A percentile compares a stretch with the other conserved stretches of the same genome.
These are phyloP conservation scores for Camponotus vicinus DNA, from an alignment of 1,140 invertebrate species.

Conservation along the genomic window DNA sequence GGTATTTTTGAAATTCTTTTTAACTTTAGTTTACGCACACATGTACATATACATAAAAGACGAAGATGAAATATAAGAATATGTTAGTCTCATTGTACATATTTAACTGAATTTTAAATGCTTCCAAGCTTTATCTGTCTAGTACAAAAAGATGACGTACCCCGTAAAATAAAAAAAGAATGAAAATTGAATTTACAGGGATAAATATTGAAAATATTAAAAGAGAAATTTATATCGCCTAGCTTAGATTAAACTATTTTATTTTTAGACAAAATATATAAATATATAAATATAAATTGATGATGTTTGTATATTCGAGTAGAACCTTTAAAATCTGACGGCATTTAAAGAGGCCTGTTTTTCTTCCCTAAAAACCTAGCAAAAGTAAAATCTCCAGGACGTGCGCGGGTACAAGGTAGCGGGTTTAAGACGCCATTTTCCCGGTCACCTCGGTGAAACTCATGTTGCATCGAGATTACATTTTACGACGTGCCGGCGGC, in stretches of 20 bases:
- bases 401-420: neutral
- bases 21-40: neutral
- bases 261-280: too few relatives aligned
- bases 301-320: too few relatives aligned
- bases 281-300: too few relatives aligned
- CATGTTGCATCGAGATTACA: constrained; percentile 38
- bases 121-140: neutral
- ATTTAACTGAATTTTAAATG: neutral
- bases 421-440: constrained; percentile 42
- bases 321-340: neutral
- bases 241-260: too few relatives aligned
- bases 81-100: neutral
- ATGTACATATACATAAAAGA: neutral
- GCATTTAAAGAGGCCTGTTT: neutral
- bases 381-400: neutral
- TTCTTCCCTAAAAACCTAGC: neutral
- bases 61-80: neutral
- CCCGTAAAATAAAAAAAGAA: neutral
- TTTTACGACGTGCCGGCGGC: constrained; percentile 46
- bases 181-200: neutral
- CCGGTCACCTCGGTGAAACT: constrained; percentile 45
- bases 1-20: neutral
- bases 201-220: too few relatives aligned
- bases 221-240: too few relatives aligned
- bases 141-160: too few relatives aligned